Conservation (phyloP, 2,888 invertebrate genomes). For the Dendrolimus houi region DNA sequence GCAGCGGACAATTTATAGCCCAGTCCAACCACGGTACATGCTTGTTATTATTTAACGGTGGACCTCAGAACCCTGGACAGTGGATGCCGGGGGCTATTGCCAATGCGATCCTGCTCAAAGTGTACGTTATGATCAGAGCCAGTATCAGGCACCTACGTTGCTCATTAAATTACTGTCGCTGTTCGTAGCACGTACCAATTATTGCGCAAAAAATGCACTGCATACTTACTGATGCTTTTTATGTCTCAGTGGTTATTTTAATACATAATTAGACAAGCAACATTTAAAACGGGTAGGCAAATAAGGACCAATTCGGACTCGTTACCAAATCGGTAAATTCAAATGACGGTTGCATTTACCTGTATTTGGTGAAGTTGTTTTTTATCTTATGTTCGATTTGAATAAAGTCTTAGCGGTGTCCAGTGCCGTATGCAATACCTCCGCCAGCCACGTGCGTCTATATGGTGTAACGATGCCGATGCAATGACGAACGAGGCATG, state of each 20-base stretch:
- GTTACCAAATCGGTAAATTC: slow-evolving; percentile 46
- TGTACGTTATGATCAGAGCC: slow-evolving; percentile 31
- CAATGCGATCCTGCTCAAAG: slow-evolving; percentile 47
- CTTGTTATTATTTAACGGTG: slow-evolving; percentile 64
- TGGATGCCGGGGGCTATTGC: slow-evolving; percentile 53
- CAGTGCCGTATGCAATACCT: slow-evolving; percentile 40
- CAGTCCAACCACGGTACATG: slow-evolving; percentile 48
- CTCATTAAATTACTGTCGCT: not conserved
- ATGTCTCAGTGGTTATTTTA: not conserved
- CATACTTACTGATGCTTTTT: too few species aligned
- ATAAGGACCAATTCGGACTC: slow-evolving; percentile 34
- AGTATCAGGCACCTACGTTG: slow-evolving; percentile 14
- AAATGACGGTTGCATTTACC: slow-evolving; percentile 34
- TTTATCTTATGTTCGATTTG: slow-evolving; percentile 43
- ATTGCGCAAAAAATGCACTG: too few species aligned
- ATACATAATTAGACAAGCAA: slow-evolving; percentile 5
- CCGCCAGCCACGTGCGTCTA: slow-evolving; percentile 41
- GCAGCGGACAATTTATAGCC: slow-evolving; percentile 69
- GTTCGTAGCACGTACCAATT: too few species aligned
- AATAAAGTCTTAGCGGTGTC: slow-evolving; percentile 59
- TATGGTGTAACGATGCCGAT: slow-evolving; percentile 37
- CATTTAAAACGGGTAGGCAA: slow-evolving; percentile 18
- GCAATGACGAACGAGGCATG: slow-evolving; percentile 46
- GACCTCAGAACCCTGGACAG: slow-evolving; percentile 42
- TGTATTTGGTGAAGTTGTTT: slow-evolving; percentile 36